These are phyloP conservation scores for Carpatolechia fugitivella DNA, from an alignment of 2,888 invertebrate species.

Conservation along the genomic window DNA sequence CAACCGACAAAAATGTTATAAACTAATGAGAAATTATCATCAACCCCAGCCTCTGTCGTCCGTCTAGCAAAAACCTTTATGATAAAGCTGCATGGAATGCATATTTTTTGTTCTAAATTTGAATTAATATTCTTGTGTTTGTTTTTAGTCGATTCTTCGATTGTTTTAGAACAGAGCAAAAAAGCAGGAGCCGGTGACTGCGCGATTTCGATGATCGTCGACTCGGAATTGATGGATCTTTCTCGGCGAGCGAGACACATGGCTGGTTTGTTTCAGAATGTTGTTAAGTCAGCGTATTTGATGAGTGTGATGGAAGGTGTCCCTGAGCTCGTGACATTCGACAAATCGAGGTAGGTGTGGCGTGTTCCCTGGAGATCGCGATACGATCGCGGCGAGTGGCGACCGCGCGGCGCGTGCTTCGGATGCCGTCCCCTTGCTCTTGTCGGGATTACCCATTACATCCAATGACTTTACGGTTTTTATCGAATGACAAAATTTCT, in stretches of 20 bases:
- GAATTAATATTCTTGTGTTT: slow-evolving; percentile 62
- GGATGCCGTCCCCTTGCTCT: slow-evolving; percentile 53
- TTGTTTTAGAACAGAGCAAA: slow-evolving; percentile 63
- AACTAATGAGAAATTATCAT: slow-evolving; percentile 79
- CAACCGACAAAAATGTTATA: slow-evolving; percentile 75
- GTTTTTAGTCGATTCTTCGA: slow-evolving; percentile 51
- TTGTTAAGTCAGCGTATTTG: slow-evolving; percentile 36
- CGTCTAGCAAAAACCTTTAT: slow-evolving; percentile 64
- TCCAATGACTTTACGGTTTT: slow-evolving; percentile 71
- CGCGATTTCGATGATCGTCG: slow-evolving; percentile 49
- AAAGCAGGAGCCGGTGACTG: slow-evolving; percentile 67
- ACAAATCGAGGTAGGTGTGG: slow-evolving; percentile 40
- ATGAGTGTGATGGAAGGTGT: slow-evolving; percentile 44
- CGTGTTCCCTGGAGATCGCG: slow-evolving; percentile 64
- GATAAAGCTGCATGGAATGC: slow-evolving; percentile 46
- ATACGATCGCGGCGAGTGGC: slow-evolving; percentile 63
- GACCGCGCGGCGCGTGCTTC: slow-evolving; percentile 72
- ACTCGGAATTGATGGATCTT: slow-evolving; percentile 36
- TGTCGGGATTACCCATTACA: slow-evolving; percentile 70
- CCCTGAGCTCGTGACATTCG: slow-evolving; percentile 21
- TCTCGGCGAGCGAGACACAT: slow-evolving; percentile 42
- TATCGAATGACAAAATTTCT: slow-evolving; percentile 50
- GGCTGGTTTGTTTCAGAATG: slow-evolving; percentile 33
- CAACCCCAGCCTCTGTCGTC: slow-evolving; percentile 52
- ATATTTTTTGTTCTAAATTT: slow-evolving; percentile 65